A percentile compares a stretch with the other conserved stretches of the same genome.
phyloP scores from a whole-genome alignment of 2,888 invertebrate species.

The Lochmaea capreae region DNA sequence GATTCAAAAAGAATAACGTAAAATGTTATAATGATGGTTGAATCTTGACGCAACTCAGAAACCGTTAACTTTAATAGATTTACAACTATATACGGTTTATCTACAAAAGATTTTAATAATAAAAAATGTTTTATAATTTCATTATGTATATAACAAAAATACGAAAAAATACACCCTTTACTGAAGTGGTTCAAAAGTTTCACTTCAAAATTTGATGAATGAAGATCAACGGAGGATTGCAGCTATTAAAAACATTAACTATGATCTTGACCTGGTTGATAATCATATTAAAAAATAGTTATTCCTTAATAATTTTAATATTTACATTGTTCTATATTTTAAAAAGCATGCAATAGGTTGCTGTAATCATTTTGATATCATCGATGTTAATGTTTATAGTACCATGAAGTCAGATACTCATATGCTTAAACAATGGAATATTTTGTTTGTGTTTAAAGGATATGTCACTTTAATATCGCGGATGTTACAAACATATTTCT shows the following conservation, averaged over 20 bases:
- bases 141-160: no score
- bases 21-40: not conserved
- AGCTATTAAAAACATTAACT: not conserved
- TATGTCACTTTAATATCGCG: conserved; percentile 12
- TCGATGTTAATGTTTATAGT: conserved; percentile 9
- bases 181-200: no score
- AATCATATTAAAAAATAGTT: not conserved
- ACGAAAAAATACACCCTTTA: no score
- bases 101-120: no score
- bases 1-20: not conserved
- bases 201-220: no score
- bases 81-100: no score
- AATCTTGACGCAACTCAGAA: not conserved
- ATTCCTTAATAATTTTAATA: not conserved
- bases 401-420: conserved; percentile 12
- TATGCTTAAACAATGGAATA: conserved; percentile 5
- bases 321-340: conserved; percentile 8
- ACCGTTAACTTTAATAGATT: not conserved
- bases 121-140: no score
- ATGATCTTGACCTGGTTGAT: not conserved
- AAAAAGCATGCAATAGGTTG: conserved; percentile 8
- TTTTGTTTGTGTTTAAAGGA: not conserved
- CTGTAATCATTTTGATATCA: conserved; percentile 18
- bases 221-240: not conserved
- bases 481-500: conserved; percentile 2